Evolutionary conservation across 2,888 invertebrate species (phyloP), one percentile per base, ranked within the genome.

Genomic region (Onthophagus sagittarius): DNA sequence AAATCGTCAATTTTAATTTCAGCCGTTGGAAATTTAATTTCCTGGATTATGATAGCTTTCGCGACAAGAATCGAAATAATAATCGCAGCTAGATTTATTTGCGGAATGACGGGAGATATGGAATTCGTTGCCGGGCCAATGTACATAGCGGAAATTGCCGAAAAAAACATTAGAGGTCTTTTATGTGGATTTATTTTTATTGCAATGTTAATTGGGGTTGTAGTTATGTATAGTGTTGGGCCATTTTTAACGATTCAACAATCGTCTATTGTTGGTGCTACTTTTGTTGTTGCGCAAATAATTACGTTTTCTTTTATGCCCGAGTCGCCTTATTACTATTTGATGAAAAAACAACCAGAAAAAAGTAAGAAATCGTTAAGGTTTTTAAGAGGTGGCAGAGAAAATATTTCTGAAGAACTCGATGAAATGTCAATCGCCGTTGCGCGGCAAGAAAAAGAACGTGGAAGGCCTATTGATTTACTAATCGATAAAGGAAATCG

Each of bases 91-190:
- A 79, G 85, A 67, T 83, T 85, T 71, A 74, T 85, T 53, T 81
- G 84, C 5, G 85, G 85, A 0, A 78, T 84, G 74, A 84, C 84
- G 7, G 84, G 84, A 9, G 85, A 85, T 73, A 84, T 84, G 33
- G 85, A 83, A 3, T 85, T 85, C 74, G 85, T 85, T 2, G 83
- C 85, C 13, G 85, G 84, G 0, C 85, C 85, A 0, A 85, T 85
- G 85, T 85, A 84, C 76, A 83, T 85, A 11, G 85, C 84, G 2
- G 85, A 85, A 78, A 84, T 85, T 70, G 84, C 85, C 4, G 84
- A 85, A 76, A 83, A 84, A 70, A 82, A 83, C 74, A 84, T 85
- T 62, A 75, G 85, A 32, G 85, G 85, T 7, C 83, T 85, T 74
- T 76, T 85, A 7, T 83, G 84, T 0, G 82, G 84, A n/a, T 80